Percentiles rank a stretch among this genome's conserved stretches.
Conservation (phyloP, 2,888 invertebrate species). For the Arrhopalites spinosus region DNA sequence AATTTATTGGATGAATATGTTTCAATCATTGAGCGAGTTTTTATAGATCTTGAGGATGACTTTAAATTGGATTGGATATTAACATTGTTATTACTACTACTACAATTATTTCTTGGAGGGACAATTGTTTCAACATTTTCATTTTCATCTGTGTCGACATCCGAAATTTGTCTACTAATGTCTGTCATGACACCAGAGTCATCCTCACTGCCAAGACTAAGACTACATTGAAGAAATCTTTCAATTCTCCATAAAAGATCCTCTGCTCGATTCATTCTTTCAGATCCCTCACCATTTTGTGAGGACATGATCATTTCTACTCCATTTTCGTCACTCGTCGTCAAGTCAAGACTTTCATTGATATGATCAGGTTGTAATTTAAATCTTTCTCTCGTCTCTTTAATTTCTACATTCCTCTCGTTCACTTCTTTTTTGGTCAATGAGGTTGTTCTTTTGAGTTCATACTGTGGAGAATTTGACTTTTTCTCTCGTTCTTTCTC, state of each 20-base stretch:
- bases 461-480: not conserved
- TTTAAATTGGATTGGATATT: not conserved
- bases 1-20: constrained; percentile 6
- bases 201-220: constrained; percentile 63
- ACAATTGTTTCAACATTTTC: constrained; percentile 59
- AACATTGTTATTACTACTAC: not conserved
- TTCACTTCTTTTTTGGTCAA: constrained; percentile 36
- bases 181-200: constrained; percentile 73
- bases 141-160: constrained; percentile 65
- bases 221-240: constrained; percentile 55
- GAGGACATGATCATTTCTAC: not conserved
- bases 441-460: constrained; percentile 22
- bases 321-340: not conserved
- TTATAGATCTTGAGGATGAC: not conserved
- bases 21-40: constrained; percentile 36
- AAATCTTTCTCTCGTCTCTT: constrained; percentile 45
- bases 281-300: constrained; percentile 38
- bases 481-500: not conserved
- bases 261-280: constrained; percentile 48
- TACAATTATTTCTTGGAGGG: not conserved
- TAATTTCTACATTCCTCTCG: constrained; percentile 46
- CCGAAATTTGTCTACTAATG: constrained; percentile 70
- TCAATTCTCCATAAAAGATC: constrained; percentile 52
- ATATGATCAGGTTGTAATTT: constrained; percentile 34
- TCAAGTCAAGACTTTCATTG: not conserved